These are phyloP conservation scores for Sinotaia quadrata DNA, from an alignment of 2,888 invertebrate genomes.

Conservation along the genomic window DNA sequence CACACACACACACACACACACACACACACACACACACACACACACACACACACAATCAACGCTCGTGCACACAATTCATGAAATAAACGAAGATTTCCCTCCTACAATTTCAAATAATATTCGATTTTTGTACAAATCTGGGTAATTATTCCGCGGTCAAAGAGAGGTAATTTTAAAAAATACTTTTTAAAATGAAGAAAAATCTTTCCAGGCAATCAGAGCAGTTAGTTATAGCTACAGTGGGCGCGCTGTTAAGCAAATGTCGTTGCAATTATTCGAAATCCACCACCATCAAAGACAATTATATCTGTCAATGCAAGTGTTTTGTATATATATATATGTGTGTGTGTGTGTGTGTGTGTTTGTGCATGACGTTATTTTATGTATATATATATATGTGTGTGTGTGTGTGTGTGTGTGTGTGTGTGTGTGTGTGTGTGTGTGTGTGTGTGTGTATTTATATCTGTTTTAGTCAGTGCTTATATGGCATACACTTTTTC, in stretches of 20 bases:
- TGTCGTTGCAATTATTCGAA: no score
- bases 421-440: not conserved
- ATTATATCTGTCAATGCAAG: not conserved
- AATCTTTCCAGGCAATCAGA: no score
- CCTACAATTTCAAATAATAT: no score
- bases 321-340: not conserved
- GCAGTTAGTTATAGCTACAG: no score
- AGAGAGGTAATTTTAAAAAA: no score
- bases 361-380: no score
- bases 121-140: no score
- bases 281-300: not conserved
- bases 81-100: no score
- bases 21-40: constrained; percentile 1
- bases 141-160: no score
- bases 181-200: no score
- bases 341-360: not conserved
- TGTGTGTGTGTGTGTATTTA: not conserved
- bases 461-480: not conserved
- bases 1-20: constrained; percentile 9
- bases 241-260: no score
- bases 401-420: constrained; percentile 6
- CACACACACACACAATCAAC: constrained; percentile 5
- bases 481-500: not conserved
- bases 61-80: not conserved
- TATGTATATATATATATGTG: not conserved